Conservation (phyloP, 2,888 invertebrate genomes). For the Blastobasis adustella region DNA sequence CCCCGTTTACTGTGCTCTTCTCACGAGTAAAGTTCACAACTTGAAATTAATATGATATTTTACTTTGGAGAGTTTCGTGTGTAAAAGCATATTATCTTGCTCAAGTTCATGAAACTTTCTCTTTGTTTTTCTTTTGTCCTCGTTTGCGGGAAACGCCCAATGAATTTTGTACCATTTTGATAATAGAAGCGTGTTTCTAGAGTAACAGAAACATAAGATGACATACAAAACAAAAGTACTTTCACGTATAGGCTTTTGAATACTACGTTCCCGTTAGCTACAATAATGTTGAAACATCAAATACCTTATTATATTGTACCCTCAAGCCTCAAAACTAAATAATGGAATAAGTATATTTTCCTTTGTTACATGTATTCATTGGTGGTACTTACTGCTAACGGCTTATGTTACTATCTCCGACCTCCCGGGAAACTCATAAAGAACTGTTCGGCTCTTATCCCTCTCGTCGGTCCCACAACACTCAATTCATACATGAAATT, state of each 20-base stretch:
- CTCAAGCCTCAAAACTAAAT: too few species aligned
- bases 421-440: conserved; percentile 36
- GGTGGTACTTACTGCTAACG: too few species aligned
- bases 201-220: too few species aligned
- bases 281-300: too few species aligned
- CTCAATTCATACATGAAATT: conserved; percentile 45
- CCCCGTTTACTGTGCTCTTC: conserved; percentile 16
- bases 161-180: too few species aligned
- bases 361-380: too few species aligned
- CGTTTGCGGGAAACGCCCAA: neutral
- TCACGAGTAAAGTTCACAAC: conserved; percentile 20
- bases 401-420: conserved; percentile 9
- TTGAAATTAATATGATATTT: conserved; percentile 27
- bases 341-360: too few species aligned
- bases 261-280: too few species aligned
- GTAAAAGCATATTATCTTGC: conserved; percentile 1
- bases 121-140: conserved; percentile 1
- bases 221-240: too few species aligned
- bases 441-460: conserved; percentile 34
- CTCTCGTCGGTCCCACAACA: conserved; percentile 24
- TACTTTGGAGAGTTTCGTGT: neutral
- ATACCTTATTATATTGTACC: too few species aligned
- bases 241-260: too few species aligned
- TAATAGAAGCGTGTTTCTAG: too few species aligned
- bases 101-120: neutral